A percentile compares a stretch with the other conserved stretches of the same genome.
Conservation (phyloP, 1,140 invertebrate species). For the Pygmarrhopalites habei region DNA sequence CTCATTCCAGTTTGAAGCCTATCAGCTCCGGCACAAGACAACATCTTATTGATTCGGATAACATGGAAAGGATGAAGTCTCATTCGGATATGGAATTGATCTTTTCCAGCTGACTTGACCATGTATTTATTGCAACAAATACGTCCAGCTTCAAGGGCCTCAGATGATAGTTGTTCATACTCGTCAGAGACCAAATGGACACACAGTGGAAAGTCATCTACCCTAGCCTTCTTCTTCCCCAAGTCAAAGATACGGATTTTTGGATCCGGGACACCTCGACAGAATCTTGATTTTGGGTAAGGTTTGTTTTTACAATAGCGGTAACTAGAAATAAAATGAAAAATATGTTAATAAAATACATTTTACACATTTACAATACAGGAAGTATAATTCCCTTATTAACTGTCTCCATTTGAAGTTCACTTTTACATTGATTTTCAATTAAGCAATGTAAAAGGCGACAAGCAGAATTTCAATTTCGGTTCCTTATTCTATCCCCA, state of each 20-base stretch:
- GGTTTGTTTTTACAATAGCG: slow-evolving; percentile 99
- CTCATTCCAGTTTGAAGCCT: slow-evolving; percentile 99
- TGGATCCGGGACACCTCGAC: slow-evolving; percentile 97
- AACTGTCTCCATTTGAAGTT: slow-evolving; percentile 22
- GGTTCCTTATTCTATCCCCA: slow-evolving; percentile 28
- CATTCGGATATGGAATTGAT: slow-evolving; percentile 98
- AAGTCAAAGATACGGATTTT: slow-evolving; percentile 99
- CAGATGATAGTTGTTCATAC: slow-evolving; percentile 95
- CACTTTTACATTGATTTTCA: slow-evolving; percentile 23
- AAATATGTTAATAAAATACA: too few species aligned
- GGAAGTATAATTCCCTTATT: too few species aligned
- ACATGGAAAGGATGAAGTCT: slow-evolving; percentile 98
- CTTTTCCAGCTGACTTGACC: slow-evolving; percentile 94
- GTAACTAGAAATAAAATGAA: slow-evolving; percentile 76
- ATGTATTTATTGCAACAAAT: slow-evolving; percentile 99
- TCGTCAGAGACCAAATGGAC: slow-evolving; percentile 98
- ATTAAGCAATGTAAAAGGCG: slow-evolving; percentile 28
- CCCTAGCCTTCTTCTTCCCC: slow-evolving; percentile 92
- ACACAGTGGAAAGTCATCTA: slow-evolving; percentile 96
- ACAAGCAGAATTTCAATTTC: slow-evolving; percentile 28
- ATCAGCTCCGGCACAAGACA: slow-evolving; percentile 99
- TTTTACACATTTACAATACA: too few species aligned
- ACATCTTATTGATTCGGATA: slow-evolving; percentile 99
- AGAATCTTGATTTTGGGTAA: slow-evolving; percentile 98
- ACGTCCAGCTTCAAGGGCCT: slow-evolving; percentile 92